Base-by-base conservation (phyloP, 2,113 vertebrate species). In the Dromas ardeola region DNA sequence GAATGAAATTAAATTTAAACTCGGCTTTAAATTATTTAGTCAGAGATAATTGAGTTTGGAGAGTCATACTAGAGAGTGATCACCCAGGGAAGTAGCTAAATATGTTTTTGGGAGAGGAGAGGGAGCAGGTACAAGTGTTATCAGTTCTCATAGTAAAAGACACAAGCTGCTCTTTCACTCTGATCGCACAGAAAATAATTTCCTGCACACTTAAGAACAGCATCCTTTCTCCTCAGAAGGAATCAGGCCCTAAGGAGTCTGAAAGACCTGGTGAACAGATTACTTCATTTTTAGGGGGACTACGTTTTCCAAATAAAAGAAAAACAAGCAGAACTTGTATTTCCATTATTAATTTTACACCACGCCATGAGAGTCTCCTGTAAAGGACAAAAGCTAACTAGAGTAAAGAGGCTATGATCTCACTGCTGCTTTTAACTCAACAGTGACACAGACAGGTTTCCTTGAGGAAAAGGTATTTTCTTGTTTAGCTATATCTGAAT, bases 1-100 rank as follows among this genome's bases (percentile, higher is more conserved):
- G 67, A 79, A 80, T 12, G 45, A 82, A 85, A 95, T 95, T 56
- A 73, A 91, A 91, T 85, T 88, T 69, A 77, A 96, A 94, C 42
- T 45, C 49, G 59, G 45, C 58, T 88, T 92, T 94, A 88, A 90
- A 96, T 93, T 91, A 91, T 93, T 96, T 69, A 89, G 73, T 63
- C 23, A 27, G 62, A 94, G 34, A 88, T 90, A 88, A 96, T 8
- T 62, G 88, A 92, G 55, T 92, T 92, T 85, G 85, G 40, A 40
- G 93, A 94, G 66, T 62, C 42, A 53, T 38, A 52, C 40, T 50
- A 25, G 22, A 92, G 66, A 74, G 88, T 1, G 36, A 65, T 93
- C 63, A 93, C n/a, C 13, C 15, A 3, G 21, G 82, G 55, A 94
- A 86, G n/a, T 4, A 58, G 63, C 45, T 77, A 81, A 80, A 40